Percentiles rank a stretch among this genome's conserved stretches.
Conservation (phyloP, 2,888 invertebrate genomes). For the Drosophila atripex region DNA sequence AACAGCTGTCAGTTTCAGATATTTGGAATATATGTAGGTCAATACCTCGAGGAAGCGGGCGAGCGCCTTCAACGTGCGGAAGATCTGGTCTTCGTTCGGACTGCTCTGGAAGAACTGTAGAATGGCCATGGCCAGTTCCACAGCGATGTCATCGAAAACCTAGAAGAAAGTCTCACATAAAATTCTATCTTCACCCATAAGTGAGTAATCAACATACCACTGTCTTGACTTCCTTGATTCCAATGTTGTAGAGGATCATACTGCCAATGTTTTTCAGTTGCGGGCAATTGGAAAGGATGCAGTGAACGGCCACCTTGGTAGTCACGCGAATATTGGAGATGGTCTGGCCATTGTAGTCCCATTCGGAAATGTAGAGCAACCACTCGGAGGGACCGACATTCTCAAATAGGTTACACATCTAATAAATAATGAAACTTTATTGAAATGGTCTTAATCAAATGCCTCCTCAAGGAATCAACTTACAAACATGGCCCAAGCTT, state of each 20-base stretch:
- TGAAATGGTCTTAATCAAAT: background rate
- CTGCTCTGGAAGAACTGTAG: conserved; percentile 93
- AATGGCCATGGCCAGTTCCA: conserved; percentile 95
- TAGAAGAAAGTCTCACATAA: conserved; percentile 81
- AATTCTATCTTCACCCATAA: no score
- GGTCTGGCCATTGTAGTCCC: conserved; percentile 90
- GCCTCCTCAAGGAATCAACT: conserved; percentile 76
- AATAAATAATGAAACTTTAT: conserved; percentile 34
- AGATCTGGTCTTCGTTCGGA: conserved; percentile 91
- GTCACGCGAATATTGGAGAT: conserved; percentile 95
- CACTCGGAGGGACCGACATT: conserved; percentile 95
- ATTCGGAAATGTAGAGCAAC: conserved; percentile 96
- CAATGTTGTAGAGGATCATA: conserved; percentile 94
- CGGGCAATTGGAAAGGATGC: conserved; percentile 89
- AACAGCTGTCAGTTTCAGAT: conserved; percentile 64
- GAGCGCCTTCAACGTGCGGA: conserved; percentile 91
- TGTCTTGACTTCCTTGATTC: conserved; percentile 98
- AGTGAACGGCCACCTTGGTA: conserved; percentile 95
- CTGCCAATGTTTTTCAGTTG: conserved; percentile 92
- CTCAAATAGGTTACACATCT: conserved; percentile 96
- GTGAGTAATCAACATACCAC: conserved; percentile 87
- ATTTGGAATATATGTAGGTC: conserved; percentile 61
- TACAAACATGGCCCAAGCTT: conserved; percentile 91
- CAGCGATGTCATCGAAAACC: conserved; percentile 97
- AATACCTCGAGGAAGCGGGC: conserved; percentile 85